Evolutionary conservation across 2,113 vertebrate species (phyloP).

Genomic region (Oplegnathus fasciatus): DNA sequence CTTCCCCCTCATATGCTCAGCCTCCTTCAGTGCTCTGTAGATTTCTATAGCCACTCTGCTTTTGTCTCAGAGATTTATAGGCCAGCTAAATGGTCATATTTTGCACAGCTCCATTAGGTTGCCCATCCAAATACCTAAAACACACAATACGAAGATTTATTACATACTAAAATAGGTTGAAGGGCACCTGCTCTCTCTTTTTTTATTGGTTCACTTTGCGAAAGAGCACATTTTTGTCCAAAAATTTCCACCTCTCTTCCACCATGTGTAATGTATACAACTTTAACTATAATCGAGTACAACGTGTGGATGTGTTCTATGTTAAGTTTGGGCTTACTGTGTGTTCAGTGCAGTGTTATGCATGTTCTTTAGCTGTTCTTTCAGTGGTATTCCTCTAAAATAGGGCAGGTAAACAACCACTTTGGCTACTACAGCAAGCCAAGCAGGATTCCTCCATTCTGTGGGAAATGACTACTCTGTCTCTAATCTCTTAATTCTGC

Average conservation of each 20-base stretch:
- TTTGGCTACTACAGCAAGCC: slow-evolving; percentile 26
- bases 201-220: not conserved
- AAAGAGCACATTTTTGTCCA: not conserved
- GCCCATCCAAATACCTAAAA: slow-evolving; percentile 13
- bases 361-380: not conserved
- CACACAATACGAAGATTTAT: slow-evolving; percentile 13
- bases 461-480: slow-evolving; percentile 35
- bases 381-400: slow-evolving; percentile 15
- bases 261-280: not conserved
- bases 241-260: not conserved
- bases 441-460: slow-evolving; percentile 41
- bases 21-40: not conserved
- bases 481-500: slow-evolving; percentile 70
- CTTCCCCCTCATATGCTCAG: not conserved
- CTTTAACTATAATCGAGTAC: not conserved
- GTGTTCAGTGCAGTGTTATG: slow-evolving; percentile 26
- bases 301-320: not conserved
- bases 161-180: not conserved
- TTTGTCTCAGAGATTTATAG: slow-evolving; percentile 18
- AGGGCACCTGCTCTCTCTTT: not conserved
- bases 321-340: not conserved
- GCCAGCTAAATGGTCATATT: slow-evolving; percentile 20
- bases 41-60: slow-evolving; percentile 4
- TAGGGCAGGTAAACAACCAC: slow-evolving; percentile 33
- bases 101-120: slow-evolving; percentile 16